Base-by-base conservation (phyloP, 1,140 invertebrate genomes). In the Holotrichia oblita region DNA sequence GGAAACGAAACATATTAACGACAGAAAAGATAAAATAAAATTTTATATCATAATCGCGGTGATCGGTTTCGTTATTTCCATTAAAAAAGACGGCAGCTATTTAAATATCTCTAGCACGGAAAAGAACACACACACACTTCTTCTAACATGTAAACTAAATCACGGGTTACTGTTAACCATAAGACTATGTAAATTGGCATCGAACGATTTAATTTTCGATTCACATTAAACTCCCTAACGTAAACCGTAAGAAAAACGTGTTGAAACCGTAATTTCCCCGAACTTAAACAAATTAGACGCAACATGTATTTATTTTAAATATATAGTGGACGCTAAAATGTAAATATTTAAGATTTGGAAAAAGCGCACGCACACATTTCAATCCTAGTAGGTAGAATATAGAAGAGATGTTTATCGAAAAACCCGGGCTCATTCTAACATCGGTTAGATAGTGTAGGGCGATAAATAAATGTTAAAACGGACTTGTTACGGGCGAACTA, bases 161-260 rank as follows among this genome's bases (percentile, higher is more conserved):
- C 61, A 64, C 61, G 61, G n/a, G 61, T 64, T 64, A 64, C 61
- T 64, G 61, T 64, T 64, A 64, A 64, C 61, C 61, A 64, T 64
- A 64, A 64, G 61, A 64, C 61, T 27, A 64, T 64, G 20, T 64
- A 64, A 64, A 64, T 64, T 64, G 61, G 61, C 61, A 64, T 64
- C 61, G 61, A 64, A 64, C 61, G 61, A 64, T 64, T 64, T 64
- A 64, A 64, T 64, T 64, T 27, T 27, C 61, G 61, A 64, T 64
- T 64, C 61, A 64, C 61, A 64, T 64, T 64, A 64, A 64, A 64
- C 61, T 22, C 61, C 17, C 44, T 20, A 64, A 64, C 17, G 61
- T 64, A 64, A 64, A 64, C 61, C 61, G 61, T 64, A 64, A 64
- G 61, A 64, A 27, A 64, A 64, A 64, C 61, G 61, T 64, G 61